Evolutionary conservation across 2,113 vertebrate genomes (phyloP), one percentile per base, ranked within the genome.

Genomic region (Mola mola): DNA sequence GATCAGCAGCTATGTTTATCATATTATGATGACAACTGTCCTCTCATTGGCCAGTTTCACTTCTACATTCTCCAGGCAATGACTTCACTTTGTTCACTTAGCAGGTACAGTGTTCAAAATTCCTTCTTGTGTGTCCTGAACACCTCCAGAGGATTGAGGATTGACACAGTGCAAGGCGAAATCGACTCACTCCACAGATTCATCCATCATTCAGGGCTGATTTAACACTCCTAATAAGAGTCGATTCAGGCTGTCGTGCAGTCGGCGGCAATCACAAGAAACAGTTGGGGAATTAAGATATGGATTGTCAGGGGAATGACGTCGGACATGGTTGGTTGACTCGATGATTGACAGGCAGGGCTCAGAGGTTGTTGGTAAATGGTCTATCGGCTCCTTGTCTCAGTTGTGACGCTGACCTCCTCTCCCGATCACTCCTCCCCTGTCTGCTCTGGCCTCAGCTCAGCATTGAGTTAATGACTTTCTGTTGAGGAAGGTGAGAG

Each of bases 181-280:
- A 62, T 62, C 4, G 34, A 50, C 43, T 40, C 15, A 1, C 22
- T 58, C 42, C 17, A 31, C 49, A 40, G 29, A 63, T 59, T 58
- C 79, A 82, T 87, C 76, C 52, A 62, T 81, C 79, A 60, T 69
- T 78, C 46, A 38, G 31, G 60, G 47, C 16, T 71, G 70, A 57
- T 65, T 70, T 59, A 43, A 26, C 46, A 25, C 50, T 52, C 22
- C 49, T 41, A 52, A 56, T 41, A 48, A 11, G 49, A 60, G 65
- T 72, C 71, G 26, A 65, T 56, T 25, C 15, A n/a, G 9, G 43
- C 6, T 17, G 42, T 17, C 48, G 48, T 64, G 46, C 42, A 53
- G 29, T 67, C 48, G 38, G 28, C 17, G 17, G 46, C 48, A 38
- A 50, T 62, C 59, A 17, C 0, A 13, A 19, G 25, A 57, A 64